These are phyloP conservation scores for Dromococcyx pavoninus DNA, from an alignment of 2,797 vertebrate species.

Conservation along the genomic window DNA sequence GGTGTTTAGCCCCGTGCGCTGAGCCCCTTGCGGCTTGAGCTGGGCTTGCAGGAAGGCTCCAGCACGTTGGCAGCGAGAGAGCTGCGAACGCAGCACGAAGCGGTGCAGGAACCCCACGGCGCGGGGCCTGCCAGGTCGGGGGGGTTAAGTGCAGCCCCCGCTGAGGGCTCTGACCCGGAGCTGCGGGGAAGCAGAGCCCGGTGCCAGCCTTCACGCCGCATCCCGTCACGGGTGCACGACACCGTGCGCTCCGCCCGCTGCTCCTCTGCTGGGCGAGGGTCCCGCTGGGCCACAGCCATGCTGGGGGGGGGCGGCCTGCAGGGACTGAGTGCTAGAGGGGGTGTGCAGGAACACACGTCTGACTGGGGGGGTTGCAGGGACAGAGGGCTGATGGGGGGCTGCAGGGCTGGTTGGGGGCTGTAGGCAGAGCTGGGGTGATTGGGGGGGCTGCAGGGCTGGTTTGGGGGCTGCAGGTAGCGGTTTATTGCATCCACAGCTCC, in stretches of 20 bases:
- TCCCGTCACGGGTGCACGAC: background rate
- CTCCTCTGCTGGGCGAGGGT: background rate
- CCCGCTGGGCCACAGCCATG: too few relatives aligned
- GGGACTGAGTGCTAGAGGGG: too few relatives aligned
- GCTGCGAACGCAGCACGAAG: background rate
- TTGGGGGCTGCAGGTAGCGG: background rate
- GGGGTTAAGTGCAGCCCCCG: background rate
- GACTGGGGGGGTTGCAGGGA: too few relatives aligned
- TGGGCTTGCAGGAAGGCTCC: background rate
- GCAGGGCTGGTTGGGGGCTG: too few relatives aligned
- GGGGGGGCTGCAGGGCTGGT: too few relatives aligned
- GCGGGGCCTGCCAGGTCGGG: background rate
- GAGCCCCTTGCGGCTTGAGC: background rate
- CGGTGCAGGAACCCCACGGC: background rate
- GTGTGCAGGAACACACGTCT: too few relatives aligned
- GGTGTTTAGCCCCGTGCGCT: rapidly evolving
- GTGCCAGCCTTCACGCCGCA: background rate
- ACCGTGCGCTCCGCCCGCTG: background rate
- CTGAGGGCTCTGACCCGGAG: background rate
- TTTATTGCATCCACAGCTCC: background rate
- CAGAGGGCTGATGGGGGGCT: too few relatives aligned
- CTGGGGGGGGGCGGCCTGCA: too few relatives aligned
- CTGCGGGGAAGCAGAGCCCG: rapidly evolving
- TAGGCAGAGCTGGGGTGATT: too few relatives aligned
- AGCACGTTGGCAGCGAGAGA: rapidly evolving